A percentile compares a stretch with the other conserved stretches of the same genome.
Conservation (phyloP, 30 jellyfish, hydroid and myxozoan species). For the Sanderia malayensis region DNA sequence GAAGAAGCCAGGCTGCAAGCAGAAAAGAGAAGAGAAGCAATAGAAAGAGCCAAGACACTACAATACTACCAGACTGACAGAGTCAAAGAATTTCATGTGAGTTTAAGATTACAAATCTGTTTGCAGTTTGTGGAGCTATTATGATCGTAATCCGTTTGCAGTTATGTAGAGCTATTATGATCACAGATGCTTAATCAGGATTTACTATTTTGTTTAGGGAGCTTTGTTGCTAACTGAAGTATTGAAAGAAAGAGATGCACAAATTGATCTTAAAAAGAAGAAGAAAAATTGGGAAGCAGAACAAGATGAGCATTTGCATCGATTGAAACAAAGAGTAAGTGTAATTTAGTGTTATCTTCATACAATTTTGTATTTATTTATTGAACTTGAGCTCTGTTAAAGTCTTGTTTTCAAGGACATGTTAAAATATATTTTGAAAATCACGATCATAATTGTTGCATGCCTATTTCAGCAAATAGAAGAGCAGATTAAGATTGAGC, state of each 20-base stretch:
- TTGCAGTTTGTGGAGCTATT: background rate
- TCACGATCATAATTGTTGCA: too few relatives aligned
- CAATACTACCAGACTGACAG: slow-evolving; percentile 96
- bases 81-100: slow-evolving; percentile 93
- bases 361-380: too few relatives aligned
- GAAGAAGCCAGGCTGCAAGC: slow-evolving; percentile 95
- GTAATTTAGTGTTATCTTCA: too few relatives aligned
- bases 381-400: too few relatives aligned
- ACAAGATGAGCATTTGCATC: slow-evolving; percentile 54
- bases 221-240: slow-evolving; percentile 91
- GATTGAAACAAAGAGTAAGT: slow-evolving; percentile 73
- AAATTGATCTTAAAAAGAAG: slow-evolving; percentile 64
- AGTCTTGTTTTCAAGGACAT: too few relatives aligned
- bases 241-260: slow-evolving; percentile 97
- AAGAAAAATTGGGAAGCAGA: slow-evolving; percentile 74
- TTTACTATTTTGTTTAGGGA: slow-evolving; percentile 77
- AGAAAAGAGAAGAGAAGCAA: slow-evolving; percentile 83
- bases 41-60: slow-evolving; percentile 84
- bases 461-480: slow-evolving; percentile 69
- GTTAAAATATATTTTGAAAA: too few relatives aligned
- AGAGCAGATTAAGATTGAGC: slow-evolving; percentile 69
- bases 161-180: background rate
- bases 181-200: background rate
- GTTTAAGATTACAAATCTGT: slow-evolving; percentile 5
- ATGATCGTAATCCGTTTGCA: background rate